Percentiles rank a stretch among this genome's conserved stretches.
These are phyloP conservation scores for Toxotes jaculatrix DNA, from an alignment of 2,113 vertebrate species.

Conservation along the genomic window DNA sequence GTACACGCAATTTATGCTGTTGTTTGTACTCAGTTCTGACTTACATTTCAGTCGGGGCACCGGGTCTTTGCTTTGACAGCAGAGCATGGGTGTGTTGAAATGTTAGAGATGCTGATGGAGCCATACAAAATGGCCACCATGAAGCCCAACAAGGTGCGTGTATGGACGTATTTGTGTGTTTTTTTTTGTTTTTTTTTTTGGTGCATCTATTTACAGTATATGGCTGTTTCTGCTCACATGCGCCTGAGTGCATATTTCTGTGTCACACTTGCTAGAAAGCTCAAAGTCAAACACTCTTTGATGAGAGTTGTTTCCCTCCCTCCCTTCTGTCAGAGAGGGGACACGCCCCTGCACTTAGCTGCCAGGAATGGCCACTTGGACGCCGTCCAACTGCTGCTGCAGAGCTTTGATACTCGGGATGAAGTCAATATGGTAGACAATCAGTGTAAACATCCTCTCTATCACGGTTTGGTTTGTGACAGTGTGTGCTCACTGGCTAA, in stretches of 20 bases:
- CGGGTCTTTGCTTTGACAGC: slow-evolving; percentile 88
- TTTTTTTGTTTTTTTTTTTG: neutral
- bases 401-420: slow-evolving; percentile 85
- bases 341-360: slow-evolving; percentile 91
- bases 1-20: neutral
- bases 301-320: slow-evolving; percentile 59
- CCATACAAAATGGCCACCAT: slow-evolving; percentile 87
- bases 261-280: slow-evolving; percentile 48
- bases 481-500: slow-evolving; percentile 49
- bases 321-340: slow-evolving; percentile 85
- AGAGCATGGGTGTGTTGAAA: slow-evolving; percentile 86
- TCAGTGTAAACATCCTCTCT: slow-evolving; percentile 59
- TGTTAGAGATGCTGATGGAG: slow-evolving; percentile 85
- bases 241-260: slow-evolving; percentile 16
- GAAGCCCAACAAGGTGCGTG: slow-evolving; percentile 88
- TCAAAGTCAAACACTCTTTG: slow-evolving; percentile 73
- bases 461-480: slow-evolving; percentile 47
- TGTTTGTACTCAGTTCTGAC: neutral
- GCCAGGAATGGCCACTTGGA: slow-evolving; percentile 87
- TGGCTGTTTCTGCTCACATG: neutral
- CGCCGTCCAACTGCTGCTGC: slow-evolving; percentile 83
- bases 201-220: neutral
- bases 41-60: slow-evolving; percentile 85
- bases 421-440: slow-evolving; percentile 87
- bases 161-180: neutral